These are phyloP conservation scores for Montipora capricornis DNA, from an alignment of 64 coral and sea anemone genomes.

Conservation along the genomic window DNA sequence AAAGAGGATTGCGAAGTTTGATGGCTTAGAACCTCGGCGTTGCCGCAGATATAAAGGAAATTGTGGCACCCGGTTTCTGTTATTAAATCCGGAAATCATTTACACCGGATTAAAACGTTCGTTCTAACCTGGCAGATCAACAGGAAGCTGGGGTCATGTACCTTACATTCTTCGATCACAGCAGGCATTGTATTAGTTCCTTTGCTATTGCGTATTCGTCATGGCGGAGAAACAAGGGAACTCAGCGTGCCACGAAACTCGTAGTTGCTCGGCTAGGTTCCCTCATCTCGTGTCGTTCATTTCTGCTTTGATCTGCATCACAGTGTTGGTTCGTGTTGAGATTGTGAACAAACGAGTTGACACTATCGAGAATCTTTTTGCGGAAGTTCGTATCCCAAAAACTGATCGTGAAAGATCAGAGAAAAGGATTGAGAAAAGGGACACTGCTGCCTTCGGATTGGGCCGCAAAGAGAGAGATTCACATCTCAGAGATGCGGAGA, in stretches of 20 bases:
- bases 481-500: not conserved
- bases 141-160: too few species aligned
- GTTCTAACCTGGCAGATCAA: too few species aligned
- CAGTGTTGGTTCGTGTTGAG: conserved; percentile 24
- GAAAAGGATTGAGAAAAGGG: too few species aligned
- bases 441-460: not conserved
- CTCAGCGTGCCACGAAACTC: not conserved
- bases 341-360: conserved; percentile 25
- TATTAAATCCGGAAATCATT: too few species aligned
- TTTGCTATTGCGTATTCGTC: not conserved
- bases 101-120: too few species aligned
- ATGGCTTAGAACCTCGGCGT: too few species aligned
- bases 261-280: not conserved
- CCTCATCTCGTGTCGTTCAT: not conserved
- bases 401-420: not conserved
- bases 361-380: not conserved
- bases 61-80: too few species aligned
- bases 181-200: too few species aligned
- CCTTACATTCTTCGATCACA: too few species aligned
- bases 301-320: conserved; percentile 8
- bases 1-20: too few species aligned
- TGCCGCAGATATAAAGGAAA: too few species aligned
- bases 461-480: not conserved
- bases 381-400: not conserved
- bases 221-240: conserved; percentile 1